Conservation (phyloP, 2,797 vertebrate species). For the Notolabrus celidotus region DNA sequence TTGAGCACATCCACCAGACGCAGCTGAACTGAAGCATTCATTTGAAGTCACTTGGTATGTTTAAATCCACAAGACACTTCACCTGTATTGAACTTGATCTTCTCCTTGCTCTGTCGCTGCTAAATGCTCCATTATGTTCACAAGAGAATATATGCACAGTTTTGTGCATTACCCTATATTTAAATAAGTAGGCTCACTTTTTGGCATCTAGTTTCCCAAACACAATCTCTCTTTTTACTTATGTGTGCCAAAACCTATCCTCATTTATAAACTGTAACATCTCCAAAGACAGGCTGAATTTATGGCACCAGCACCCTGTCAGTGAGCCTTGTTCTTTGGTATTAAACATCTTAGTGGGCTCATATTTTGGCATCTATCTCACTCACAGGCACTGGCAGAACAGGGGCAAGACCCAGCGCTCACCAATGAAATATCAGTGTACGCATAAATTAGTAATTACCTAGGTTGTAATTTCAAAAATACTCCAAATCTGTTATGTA, state of each 20-base stretch:
- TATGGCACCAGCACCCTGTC: conserved; percentile 25
- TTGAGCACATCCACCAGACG: not conserved
- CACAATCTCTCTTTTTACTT: not conserved
- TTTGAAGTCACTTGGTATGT: not conserved
- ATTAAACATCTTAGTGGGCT: conserved; percentile 27
- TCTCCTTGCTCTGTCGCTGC: not conserved
- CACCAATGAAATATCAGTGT: conserved; percentile 5
- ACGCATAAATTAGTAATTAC: conserved; percentile 9
- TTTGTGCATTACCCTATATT: not conserved
- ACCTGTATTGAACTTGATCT: not conserved
- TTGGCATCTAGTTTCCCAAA: conserved; percentile 7
- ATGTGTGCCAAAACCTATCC: conserved; percentile 15
- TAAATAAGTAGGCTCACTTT: conserved; percentile 4
- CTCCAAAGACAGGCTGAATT: conserved; percentile 26
- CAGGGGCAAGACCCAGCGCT: conserved; percentile 9
- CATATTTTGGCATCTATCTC: conserved; percentile 22
- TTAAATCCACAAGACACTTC: not conserved
- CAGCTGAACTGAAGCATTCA: not conserved
- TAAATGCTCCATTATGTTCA: not conserved
- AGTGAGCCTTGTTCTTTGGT: conserved; percentile 24
- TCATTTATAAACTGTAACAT: conserved; percentile 34
- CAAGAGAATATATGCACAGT: no score
- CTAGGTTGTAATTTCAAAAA: conserved; percentile 2
- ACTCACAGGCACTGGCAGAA: conserved; percentile 29
- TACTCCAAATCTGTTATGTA: not conserved